Conservation (phyloP, 2,113 vertebrate species). For the Mixornis gularis region DNA sequence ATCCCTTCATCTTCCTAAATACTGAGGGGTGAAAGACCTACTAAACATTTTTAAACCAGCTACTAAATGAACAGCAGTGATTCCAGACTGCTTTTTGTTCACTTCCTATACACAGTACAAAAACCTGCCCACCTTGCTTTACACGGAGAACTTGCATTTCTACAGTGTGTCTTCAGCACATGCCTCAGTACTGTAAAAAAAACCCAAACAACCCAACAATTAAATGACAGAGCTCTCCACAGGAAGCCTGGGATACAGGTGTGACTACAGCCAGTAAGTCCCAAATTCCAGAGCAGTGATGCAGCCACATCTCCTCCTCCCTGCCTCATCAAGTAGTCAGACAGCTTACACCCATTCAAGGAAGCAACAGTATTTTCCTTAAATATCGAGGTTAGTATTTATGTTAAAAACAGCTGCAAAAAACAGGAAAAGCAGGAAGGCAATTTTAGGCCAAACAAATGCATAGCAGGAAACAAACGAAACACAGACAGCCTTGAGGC, state of each 20-base stretch:
- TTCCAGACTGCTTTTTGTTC: background rate
- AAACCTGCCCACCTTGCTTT: background rate
- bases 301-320: background rate
- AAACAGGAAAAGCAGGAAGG: constrained; percentile 22
- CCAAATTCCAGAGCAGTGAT: constrained; percentile 10
- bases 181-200: background rate
- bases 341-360: background rate
- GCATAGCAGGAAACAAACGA: background rate
- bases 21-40: background rate
- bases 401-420: constrained; percentile 11
- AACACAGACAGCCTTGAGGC: background rate
- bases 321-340: background rate
- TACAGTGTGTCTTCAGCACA: background rate
- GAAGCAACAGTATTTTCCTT: background rate
- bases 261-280: background rate
- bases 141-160: background rate
- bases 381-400: background rate
- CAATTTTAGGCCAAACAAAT: background rate
- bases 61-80: background rate
- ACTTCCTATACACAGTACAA: background rate
- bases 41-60: background rate
- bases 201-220: background rate
- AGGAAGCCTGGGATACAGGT: background rate
- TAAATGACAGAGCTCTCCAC: background rate
- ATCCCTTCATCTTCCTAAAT: background rate